Percentiles rank a stretch among this genome's conserved stretches.
Conservation (phyloP, 2,888 invertebrate species). For the Heliconius sara region DNA sequence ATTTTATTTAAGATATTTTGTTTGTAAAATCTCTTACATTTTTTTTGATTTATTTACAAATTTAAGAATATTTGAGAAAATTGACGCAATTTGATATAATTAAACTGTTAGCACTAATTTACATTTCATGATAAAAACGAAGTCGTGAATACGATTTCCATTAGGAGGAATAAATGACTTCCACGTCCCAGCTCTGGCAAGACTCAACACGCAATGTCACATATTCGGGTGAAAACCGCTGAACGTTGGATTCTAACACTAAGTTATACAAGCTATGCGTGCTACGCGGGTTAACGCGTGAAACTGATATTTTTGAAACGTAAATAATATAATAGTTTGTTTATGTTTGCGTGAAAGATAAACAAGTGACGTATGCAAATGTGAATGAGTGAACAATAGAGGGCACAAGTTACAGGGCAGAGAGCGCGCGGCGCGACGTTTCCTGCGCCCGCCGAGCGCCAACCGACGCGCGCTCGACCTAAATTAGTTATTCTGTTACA, state of each 20-base stretch:
- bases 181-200: too few relatives aligned
- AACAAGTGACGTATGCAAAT: slow-evolving; percentile 56
- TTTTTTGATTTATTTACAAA: neutral
- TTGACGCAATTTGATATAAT: slow-evolving; percentile 33
- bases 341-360: slow-evolving; percentile 18
- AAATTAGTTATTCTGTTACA: neutral
- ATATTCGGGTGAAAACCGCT: too few relatives aligned
- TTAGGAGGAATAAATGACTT: too few relatives aligned
- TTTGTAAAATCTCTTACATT: neutral
- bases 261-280: too few relatives aligned
- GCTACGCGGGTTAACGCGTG: neutral
- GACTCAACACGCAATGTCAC: too few relatives aligned
- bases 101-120: neutral
- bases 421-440: slow-evolving; percentile 42
- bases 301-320: neutral
- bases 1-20: too few relatives aligned
- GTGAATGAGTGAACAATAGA: slow-evolving; percentile 62
- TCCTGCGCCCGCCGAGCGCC: neutral
- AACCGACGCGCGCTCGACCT: neutral
- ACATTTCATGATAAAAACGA: neutral
- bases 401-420: slow-evolving; percentile 63
- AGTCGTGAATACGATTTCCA: too few relatives aligned
- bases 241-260: too few relatives aligned
- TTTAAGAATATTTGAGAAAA: neutral
- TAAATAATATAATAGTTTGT: slow-evolving; percentile 15